These are phyloP conservation scores for Patiria miniata DNA, from an alignment of 35 echinoderm and acorn worm genomes.

Conservation along the genomic window DNA sequence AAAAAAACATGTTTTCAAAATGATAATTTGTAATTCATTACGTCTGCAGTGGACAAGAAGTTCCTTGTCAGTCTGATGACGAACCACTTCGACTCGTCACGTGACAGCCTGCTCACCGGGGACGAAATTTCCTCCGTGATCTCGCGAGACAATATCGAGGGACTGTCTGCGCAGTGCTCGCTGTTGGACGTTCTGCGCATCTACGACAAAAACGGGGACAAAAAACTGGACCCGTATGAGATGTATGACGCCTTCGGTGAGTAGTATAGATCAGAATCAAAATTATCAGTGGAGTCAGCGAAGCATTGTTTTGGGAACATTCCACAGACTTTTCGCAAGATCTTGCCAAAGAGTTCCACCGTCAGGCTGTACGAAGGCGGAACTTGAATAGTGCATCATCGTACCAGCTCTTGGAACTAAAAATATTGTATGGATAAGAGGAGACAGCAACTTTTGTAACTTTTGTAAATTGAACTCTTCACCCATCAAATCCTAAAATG, in stretches of 20 bases:
- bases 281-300: too few relatives aligned
- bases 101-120: constrained; percentile 46
- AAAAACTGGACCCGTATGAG: constrained; percentile 62
- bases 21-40: background rate
- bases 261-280: background rate
- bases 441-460: too few relatives aligned
- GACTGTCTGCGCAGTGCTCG: constrained; percentile 52
- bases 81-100: constrained; percentile 77
- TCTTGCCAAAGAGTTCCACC: too few relatives aligned
- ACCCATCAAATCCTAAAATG: too few relatives aligned
- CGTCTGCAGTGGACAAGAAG: constrained; percentile 69
- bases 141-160: constrained; percentile 41
- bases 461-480: too few relatives aligned
- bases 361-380: too few relatives aligned
- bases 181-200: constrained; percentile 63
- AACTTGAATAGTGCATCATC: too few relatives aligned
- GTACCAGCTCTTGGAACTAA: too few relatives aligned
- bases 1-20: too few relatives aligned
- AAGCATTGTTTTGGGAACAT: too few relatives aligned
- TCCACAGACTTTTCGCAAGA: too few relatives aligned
- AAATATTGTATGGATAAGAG: too few relatives aligned
- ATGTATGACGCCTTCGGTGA: constrained; percentile 84
- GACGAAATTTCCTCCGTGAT: constrained; percentile 67
- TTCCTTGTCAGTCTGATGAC: constrained; percentile 78
- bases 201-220: constrained; percentile 62